These are phyloP conservation scores for Drosophila pruinosa DNA, from an alignment of 1,140 invertebrate genomes.

Conservation along the genomic window DNA sequence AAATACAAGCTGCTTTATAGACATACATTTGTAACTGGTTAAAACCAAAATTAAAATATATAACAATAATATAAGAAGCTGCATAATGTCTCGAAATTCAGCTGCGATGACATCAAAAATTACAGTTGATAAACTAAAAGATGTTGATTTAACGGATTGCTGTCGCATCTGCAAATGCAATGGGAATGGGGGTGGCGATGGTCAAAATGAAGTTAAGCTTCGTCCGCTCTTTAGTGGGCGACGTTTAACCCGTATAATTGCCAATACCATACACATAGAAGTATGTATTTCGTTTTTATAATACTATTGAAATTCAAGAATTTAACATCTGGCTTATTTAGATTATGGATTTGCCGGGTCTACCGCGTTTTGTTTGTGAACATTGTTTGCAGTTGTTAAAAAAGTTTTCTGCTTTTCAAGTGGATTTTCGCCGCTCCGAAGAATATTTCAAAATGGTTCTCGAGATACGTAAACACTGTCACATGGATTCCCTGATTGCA, in stretches of 20 bases:
- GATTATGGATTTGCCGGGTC: constrained; percentile 18
- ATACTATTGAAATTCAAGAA: neutral
- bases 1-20: neutral
- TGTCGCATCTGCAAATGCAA: constrained; percentile 30
- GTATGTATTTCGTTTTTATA: neutral
- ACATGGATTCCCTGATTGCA: constrained; percentile 19
- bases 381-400: constrained; percentile 26
- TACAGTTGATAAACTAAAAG: constrained; percentile 4
- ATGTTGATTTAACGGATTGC: constrained; percentile 22
- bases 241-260: constrained; percentile 30
- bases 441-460: constrained; percentile 24
- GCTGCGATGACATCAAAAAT: neutral
- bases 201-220: constrained; percentile 13
- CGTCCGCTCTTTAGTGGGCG: constrained; percentile 32
- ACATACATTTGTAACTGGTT: neutral
- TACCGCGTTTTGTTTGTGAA: constrained; percentile 35
- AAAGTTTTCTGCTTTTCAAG: constrained; percentile 35
- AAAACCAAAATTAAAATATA: constrained; percentile 8
- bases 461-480: constrained; percentile 4
- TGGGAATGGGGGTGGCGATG: neutral
- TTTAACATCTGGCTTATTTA: neutral
- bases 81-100: constrained; percentile 12
- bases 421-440: constrained; percentile 35
- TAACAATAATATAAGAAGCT: neutral
- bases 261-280: constrained; percentile 35